phyloP scores from a whole-genome alignment of 2,797 vertebrate genomes.

The Crypturellus tataupa region DNA sequence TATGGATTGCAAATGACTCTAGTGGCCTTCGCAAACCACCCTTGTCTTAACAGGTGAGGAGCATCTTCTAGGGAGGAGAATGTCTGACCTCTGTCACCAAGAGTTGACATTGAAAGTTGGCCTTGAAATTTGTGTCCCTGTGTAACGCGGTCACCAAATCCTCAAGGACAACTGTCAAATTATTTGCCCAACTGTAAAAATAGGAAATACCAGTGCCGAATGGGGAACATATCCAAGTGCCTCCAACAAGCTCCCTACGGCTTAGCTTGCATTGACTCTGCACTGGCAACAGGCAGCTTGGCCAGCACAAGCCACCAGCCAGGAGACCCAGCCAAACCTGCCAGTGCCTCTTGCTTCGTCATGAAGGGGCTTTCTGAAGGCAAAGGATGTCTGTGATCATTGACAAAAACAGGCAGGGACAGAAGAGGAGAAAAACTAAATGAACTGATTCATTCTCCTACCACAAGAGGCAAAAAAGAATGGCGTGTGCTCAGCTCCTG shows the following conservation, averaged over 20 bases:
- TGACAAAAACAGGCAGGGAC: background rate
- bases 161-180: background rate
- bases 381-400: constrained; percentile 21
- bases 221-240: too few relatives aligned
- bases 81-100: background rate
- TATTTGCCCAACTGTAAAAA: background rate
- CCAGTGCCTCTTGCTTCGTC: fast-evolving
- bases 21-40: background rate
- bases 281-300: background rate
- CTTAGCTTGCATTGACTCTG: background rate
- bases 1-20: background rate
- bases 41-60: fast-evolving
- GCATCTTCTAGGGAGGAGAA: background rate
- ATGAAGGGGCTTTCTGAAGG: background rate
- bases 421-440: background rate
- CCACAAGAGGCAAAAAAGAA: background rate
- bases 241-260: background rate
- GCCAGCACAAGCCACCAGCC: background rate
- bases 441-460: background rate
- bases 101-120: background rate
- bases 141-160: background rate
- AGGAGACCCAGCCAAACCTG: background rate
- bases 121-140: background rate
- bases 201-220: background rate
- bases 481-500: background rate